These are phyloP conservation scores for Meandrina meandrites DNA, from an alignment of 92 coral and sea anemone species.

Conservation along the genomic window DNA sequence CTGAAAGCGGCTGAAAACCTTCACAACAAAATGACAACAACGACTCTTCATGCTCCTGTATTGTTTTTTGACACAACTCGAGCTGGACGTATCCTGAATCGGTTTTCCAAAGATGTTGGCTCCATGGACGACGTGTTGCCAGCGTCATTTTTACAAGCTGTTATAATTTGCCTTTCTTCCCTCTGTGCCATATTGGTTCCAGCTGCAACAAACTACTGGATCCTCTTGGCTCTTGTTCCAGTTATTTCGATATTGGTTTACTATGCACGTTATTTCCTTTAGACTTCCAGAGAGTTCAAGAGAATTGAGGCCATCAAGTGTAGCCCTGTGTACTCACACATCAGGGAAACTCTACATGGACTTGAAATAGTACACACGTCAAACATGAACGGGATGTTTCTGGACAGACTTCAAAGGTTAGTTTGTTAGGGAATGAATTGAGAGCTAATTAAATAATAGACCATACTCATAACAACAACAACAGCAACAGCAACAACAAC, in stretches of 20 bases:
- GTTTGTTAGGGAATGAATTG: neutral
- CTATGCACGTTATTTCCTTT: neutral
- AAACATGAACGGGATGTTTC: neutral
- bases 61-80: neutral
- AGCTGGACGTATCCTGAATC: slow-evolving; percentile 17
- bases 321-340: slow-evolving; percentile 26
- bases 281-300: neutral
- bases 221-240: slow-evolving; percentile 13
- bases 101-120: slow-evolving; percentile 14
- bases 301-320: slow-evolving; percentile 5
- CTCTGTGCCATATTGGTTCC: slow-evolving; percentile 8
- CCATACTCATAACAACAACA: too few species aligned
- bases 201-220: slow-evolving; percentile 12
- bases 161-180: neutral
- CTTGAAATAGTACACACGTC: slow-evolving; percentile 5
- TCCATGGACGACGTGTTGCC: slow-evolving; percentile 27
- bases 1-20: slow-evolving; percentile 9
- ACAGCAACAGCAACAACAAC: too few species aligned
- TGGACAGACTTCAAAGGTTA: neutral
- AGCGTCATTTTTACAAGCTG: neutral
- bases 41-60: slow-evolving; percentile 1
- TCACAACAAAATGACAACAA: slow-evolving; percentile 7
- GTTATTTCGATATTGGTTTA: neutral
- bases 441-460: neutral
- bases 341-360: neutral